These are phyloP conservation scores for Bubalus kerabau DNA, from an alignment of 2,113 vertebrate genomes.

Conservation along the genomic window DNA sequence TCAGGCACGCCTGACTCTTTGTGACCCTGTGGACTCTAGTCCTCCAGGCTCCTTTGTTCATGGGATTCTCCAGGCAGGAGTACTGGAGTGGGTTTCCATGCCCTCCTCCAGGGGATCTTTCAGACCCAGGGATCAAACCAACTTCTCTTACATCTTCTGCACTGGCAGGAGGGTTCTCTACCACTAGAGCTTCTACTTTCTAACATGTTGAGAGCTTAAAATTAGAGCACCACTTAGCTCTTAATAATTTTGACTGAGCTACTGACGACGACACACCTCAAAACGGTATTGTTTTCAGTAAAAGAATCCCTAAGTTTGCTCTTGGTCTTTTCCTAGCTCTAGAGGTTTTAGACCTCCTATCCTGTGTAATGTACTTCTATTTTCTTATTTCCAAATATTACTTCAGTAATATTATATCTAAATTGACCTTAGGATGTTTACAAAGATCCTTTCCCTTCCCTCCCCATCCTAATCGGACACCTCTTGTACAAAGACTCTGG, in stretches of 20 bases:
- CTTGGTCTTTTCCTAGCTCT: background rate
- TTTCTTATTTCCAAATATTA: background rate
- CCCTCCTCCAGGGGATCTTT: background rate
- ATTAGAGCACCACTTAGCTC: background rate
- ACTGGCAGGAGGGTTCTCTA: background rate
- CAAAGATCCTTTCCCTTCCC: background rate
- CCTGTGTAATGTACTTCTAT: background rate
- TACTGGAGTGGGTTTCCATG: background rate
- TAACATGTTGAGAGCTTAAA: background rate
- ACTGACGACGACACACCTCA: background rate
- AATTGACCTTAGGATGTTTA: conserved; percentile 45
- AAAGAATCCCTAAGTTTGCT: background rate
- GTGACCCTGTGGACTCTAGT: background rate
- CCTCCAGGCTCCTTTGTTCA: background rate
- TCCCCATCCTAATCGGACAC: conserved; percentile 32
- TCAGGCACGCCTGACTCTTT: background rate
- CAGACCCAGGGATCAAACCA: background rate
- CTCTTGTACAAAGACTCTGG: conserved; percentile 9
- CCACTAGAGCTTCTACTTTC: background rate
- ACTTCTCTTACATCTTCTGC: background rate
- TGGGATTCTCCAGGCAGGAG: background rate
- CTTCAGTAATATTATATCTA: background rate
- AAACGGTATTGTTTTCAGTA: background rate
- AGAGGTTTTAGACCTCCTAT: background rate
- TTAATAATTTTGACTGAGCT: background rate